A percentile compares a stretch with the other conserved stretches of the same genome.
These are phyloP conservation scores for Myanophis thanlyinensis DNA, from an alignment of 2,113 vertebrate species.

Conservation along the genomic window DNA sequence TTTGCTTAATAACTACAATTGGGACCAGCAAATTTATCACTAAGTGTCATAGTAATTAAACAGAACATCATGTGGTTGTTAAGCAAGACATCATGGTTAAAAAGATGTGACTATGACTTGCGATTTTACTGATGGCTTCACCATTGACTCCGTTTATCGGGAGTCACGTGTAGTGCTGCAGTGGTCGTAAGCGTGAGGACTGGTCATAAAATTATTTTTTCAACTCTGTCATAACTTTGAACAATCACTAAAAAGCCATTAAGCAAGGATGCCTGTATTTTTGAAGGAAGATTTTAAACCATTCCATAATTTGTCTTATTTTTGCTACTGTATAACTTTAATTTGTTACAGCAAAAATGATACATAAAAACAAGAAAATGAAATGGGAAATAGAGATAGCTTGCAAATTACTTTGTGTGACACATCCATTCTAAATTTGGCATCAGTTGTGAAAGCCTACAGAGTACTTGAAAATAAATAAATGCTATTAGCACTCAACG, in stretches of 20 bases:
- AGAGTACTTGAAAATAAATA: constrained; percentile 2
- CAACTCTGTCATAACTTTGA: not conserved
- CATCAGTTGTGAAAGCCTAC: constrained; percentile 44
- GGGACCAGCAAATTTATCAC: not conserved
- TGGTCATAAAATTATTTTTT: not conserved
- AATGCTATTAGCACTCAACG: constrained; percentile 23
- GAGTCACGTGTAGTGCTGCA: not conserved
- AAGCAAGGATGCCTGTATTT: not conserved
- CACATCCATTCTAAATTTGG: constrained; percentile 59
- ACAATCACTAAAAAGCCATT: not conserved
- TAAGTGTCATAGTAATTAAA: not conserved
- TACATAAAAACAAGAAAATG: not conserved
- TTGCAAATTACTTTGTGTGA: constrained; percentile 53
- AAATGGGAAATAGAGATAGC: not conserved
- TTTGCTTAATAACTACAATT: not conserved
- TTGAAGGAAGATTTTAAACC: not conserved
- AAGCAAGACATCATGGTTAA: not conserved
- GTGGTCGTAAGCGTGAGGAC: not conserved
- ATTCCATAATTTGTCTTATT: not conserved
- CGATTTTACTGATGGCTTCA: not conserved
- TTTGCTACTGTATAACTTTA: not conserved
- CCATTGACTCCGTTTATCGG: not conserved
- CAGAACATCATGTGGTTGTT: not conserved
- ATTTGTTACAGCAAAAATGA: not conserved
- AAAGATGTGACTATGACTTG: not conserved